Conservation (phyloP, 53 echinoderm and acorn worm species). For the Arbacia lixula region DNA sequence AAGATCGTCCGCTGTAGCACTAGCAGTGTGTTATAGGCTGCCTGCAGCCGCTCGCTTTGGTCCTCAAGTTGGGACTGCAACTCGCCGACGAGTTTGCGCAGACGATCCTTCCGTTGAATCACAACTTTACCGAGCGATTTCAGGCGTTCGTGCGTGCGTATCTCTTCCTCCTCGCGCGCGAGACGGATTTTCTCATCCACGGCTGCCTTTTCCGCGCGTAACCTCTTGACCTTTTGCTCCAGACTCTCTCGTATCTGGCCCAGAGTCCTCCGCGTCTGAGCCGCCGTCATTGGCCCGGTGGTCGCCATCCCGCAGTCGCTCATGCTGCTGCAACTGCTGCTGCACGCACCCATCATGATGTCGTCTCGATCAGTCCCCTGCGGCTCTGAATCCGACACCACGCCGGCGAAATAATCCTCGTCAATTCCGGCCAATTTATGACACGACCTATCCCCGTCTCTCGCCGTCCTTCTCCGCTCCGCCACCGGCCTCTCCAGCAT, state of each 20-base stretch:
- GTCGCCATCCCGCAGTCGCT: conserved; percentile 13
- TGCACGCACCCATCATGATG: conserved; percentile 45
- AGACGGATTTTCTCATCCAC: conserved; percentile 87
- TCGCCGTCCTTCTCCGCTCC: neutral
- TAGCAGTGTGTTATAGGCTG: conserved; percentile 83
- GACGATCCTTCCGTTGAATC: conserved; percentile 80
- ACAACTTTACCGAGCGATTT: conserved; percentile 74
- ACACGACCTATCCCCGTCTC: conserved; percentile 10
- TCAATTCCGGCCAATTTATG: conserved; percentile 29
- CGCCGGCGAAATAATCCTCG: conserved; percentile 18
- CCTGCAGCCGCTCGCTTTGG: conserved; percentile 84
- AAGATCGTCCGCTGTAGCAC: conserved; percentile 84
- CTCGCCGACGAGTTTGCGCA: conserved; percentile 79
- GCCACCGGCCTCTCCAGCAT: neutral
- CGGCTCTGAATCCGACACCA: conserved; percentile 38
- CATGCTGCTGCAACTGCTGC: conserved; percentile 44
- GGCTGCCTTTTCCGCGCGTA: conserved; percentile 82
- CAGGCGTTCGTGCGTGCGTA: conserved; percentile 73
- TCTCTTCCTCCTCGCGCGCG: conserved; percentile 83
- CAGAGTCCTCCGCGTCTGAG: conserved; percentile 59
- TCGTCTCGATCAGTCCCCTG: conserved; percentile 23
- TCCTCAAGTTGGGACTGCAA: conserved; percentile 80
- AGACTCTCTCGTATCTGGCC: conserved; percentile 80
- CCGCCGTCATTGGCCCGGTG: neutral
- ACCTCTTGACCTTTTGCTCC: conserved; percentile 85